Percentiles rank a stretch among this genome's conserved stretches.
Evolutionary conservation across 2,113 vertebrate genomes (phyloP).

Genomic region (Sebastes schlegelii): DNA sequence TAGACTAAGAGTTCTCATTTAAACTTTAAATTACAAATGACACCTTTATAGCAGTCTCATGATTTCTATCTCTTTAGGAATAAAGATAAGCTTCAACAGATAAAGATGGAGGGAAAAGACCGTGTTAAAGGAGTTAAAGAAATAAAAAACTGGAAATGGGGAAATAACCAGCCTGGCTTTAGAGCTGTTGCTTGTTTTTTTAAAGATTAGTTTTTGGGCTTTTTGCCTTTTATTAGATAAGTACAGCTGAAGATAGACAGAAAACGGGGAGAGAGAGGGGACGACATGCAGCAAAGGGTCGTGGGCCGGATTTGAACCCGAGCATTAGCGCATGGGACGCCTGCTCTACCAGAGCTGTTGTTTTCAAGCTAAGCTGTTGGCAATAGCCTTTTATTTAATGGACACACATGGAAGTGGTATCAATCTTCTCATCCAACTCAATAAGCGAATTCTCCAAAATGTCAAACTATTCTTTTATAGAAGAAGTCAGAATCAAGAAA

Average conservation of each 20-base stretch:
- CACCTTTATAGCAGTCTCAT: slow-evolving; percentile 17
- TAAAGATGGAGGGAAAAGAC: neutral
- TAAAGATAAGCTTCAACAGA: slow-evolving; percentile 9
- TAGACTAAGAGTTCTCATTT: neutral
- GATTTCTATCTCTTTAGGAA: neutral
- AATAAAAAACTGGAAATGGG: no score
- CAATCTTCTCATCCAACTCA: neutral
- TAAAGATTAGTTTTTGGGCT: no score
- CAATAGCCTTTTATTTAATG: neutral
- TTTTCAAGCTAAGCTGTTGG: neutral
- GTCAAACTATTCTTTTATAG: neutral
- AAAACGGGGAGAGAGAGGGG: no score
- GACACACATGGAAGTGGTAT: neutral
- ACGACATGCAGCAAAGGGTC: no score
- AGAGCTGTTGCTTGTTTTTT: neutral
- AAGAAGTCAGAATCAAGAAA: neutral
- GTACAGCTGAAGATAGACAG: no score
- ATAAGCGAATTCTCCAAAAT: no score
- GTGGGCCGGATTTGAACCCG: no score
- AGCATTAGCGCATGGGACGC: no score
- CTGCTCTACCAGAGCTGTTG: no score
- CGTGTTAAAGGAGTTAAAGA: neutral
- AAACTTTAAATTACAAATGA: slow-evolving; percentile 5
- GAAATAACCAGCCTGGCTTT: neutral
- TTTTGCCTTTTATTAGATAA: no score